These are phyloP conservation scores for Gouania willdenowi DNA, from an alignment of 2,797 vertebrate genomes.

Conservation along the genomic window DNA sequence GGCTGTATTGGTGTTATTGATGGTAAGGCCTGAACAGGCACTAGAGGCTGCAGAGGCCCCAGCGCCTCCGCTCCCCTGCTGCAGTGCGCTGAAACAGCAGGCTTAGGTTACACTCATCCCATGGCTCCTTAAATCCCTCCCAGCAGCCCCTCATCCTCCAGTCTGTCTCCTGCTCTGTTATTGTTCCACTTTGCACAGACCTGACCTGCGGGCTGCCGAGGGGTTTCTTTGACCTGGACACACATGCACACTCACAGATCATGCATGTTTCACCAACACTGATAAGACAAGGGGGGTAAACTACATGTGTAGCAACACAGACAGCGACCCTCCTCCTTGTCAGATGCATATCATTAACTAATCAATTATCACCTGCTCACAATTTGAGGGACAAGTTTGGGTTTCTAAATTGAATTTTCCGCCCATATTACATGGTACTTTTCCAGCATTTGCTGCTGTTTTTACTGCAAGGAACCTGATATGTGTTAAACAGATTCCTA, in stretches of 20 bases:
- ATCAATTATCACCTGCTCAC: constrained; percentile 71
- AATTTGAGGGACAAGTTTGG: constrained; percentile 22
- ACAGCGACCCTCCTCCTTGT: constrained; percentile 65
- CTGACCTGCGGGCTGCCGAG: constrained; percentile 81
- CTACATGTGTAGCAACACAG: constrained; percentile 67
- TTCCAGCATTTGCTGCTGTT: constrained; percentile 45
- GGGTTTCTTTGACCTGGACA: constrained; percentile 67
- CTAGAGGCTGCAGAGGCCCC: constrained; percentile 63
- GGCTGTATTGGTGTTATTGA: constrained; percentile 64
- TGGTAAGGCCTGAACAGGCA: constrained; percentile 54
- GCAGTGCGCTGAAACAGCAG: constrained; percentile 81
- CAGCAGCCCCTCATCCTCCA: constrained; percentile 37
- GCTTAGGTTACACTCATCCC: constrained; percentile 82
- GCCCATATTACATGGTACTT: constrained; percentile 55
- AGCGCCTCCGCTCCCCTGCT: constrained; percentile 80
- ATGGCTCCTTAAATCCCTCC: constrained; percentile 19
- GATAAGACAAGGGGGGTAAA: constrained; percentile 71
- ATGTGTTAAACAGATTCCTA: too few species aligned
- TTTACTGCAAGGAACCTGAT: constrained; percentile 1
- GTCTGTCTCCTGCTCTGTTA: constrained; percentile 77
- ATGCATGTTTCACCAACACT: constrained; percentile 81
- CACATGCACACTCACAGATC: constrained; percentile 20
- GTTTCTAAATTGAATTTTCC: constrained; percentile 70
- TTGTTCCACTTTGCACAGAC: constrained; percentile 87
- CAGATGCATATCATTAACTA: constrained; percentile 79